Evolutionary conservation across 2,888 invertebrate genomes (phyloP).

Genomic region (Temnothorax rugatulus): DNA sequence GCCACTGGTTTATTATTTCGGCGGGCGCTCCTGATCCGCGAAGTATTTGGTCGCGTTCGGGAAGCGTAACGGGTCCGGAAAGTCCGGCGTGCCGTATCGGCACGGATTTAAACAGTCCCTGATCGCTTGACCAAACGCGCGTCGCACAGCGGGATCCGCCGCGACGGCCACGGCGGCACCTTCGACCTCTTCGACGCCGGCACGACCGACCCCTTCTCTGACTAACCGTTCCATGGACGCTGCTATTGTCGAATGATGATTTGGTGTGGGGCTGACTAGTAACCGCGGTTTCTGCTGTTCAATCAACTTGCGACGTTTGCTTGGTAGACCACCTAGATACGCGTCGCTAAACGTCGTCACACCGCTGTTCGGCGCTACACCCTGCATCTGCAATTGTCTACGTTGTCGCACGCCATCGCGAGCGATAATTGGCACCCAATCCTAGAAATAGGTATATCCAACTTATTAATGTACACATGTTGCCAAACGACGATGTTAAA

Average conservation of each 20-base stretch:
- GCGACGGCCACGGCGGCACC: conserved; percentile 84
- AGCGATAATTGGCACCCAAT: conserved; percentile 96
- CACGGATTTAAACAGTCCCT: conserved; percentile 83
- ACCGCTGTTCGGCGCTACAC: conserved; percentile 73
- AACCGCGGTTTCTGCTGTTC: conserved; percentile 86
- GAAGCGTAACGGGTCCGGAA: conserved; percentile 85
- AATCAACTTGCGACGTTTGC: conserved; percentile 94
- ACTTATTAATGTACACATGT: background rate
- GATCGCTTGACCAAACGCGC: conserved; percentile 84
- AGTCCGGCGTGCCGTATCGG: conserved; percentile 84
- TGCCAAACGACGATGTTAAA: background rate
- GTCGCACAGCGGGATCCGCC: conserved; percentile 81
- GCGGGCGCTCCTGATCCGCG: conserved; percentile 77
- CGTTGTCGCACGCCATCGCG: conserved; percentile 93
- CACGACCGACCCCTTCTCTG: conserved; percentile 81
- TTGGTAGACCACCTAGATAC: conserved; percentile 95
- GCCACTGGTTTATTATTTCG: conserved; percentile 76
- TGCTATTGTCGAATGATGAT: conserved; percentile 78
- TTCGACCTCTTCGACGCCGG: conserved; percentile 82
- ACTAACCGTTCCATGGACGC: conserved; percentile 84
- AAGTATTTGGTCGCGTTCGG: conserved; percentile 87
- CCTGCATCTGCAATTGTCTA: conserved; percentile 86
- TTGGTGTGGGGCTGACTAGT: conserved; percentile 82
- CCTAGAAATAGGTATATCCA: conserved; percentile 84
- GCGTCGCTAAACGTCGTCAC: conserved; percentile 93